Evolutionary conservation across 2,797 vertebrate genomes (phyloP).

Genomic region (Morelia viridis): DNA sequence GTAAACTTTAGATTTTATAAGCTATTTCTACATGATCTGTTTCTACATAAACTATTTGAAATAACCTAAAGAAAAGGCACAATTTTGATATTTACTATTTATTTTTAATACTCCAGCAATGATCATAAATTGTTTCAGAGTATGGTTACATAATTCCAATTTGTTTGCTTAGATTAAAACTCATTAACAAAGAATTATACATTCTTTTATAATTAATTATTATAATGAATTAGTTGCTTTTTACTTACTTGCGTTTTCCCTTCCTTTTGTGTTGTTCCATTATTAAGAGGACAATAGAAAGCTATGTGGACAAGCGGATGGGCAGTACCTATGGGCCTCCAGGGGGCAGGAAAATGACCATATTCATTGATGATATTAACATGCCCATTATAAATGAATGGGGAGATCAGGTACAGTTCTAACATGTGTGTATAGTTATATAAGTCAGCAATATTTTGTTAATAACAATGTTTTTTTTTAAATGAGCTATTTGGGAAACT

Average conservation of each 20-base stretch:
- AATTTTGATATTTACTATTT: neutral
- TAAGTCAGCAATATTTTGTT: neutral
- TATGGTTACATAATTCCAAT: neutral
- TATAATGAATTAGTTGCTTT: neutral
- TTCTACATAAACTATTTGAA: neutral
- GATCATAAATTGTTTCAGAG: neutral
- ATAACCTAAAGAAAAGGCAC: conserved; percentile 3
- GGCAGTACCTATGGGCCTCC: conserved; percentile 78
- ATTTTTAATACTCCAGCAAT: neutral
- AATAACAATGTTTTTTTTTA: neutral
- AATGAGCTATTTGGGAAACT: neutral
- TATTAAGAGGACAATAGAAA: conserved; percentile 76
- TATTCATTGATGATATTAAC: conserved; percentile 80
- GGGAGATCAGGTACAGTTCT: conserved; percentile 77
- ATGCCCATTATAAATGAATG: conserved; percentile 81
- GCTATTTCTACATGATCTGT: neutral
- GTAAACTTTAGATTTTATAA: conserved; percentile 50
- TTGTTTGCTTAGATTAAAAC: neutral
- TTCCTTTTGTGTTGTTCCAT: conserved; percentile 28
- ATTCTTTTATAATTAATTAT: neutral
- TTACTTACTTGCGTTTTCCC: conserved; percentile 29
- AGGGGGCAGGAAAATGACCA: conserved; percentile 77
- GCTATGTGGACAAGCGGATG: conserved; percentile 77
- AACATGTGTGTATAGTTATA: neutral
- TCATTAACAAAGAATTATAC: neutral